These are phyloP conservation scores for Columba livia DNA, from an alignment of 2,113 vertebrate species.

Conservation along the genomic window DNA sequence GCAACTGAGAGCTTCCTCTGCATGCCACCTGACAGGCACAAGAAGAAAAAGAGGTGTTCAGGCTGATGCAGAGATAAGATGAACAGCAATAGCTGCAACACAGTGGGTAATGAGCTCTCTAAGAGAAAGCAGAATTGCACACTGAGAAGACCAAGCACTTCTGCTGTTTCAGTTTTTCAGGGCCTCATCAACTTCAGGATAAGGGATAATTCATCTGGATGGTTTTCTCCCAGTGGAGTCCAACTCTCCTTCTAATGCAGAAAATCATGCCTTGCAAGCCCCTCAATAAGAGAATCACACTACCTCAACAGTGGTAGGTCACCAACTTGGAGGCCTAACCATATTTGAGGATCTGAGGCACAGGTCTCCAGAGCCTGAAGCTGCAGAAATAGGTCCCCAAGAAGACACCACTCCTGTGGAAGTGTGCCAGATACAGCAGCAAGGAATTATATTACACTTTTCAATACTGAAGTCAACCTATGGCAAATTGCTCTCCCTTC, in stretches of 20 bases:
- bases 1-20: constrained; percentile 97
- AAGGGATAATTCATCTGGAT: background rate
- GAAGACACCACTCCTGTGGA: background rate
- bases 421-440: background rate
- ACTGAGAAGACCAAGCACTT: background rate
- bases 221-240: background rate
- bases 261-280: background rate
- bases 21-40: constrained; percentile 85
- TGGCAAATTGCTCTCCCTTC: background rate
- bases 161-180: background rate
- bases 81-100: background rate
- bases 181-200: background rate
- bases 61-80: background rate
- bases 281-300: background rate
- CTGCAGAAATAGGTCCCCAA: background rate
- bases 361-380: background rate
- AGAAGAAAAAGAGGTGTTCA: background rate
- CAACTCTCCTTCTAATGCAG: background rate
- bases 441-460: background rate
- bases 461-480: background rate
- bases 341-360: background rate
- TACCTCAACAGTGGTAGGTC: background rate
- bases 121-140: background rate
- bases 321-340: background rate
- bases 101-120: background rate